Evolutionary conservation across 1,140 invertebrate species (phyloP), one percentile per base, ranked within the genome.

Genomic region (Zaprionus camerounensis): DNA sequence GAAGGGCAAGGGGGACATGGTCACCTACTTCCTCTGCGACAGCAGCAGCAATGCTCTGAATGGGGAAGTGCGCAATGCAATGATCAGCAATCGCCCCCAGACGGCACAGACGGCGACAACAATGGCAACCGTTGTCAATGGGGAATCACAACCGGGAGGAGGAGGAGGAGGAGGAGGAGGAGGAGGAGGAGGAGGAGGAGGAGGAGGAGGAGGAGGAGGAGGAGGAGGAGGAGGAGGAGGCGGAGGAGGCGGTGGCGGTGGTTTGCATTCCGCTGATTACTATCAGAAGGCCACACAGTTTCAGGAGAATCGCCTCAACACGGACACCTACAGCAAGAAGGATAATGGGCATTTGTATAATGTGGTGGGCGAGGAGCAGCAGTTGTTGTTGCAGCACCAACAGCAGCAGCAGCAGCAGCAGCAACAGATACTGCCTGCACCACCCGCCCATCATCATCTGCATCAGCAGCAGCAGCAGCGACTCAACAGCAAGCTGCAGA

Each of bases 1-100:
- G 0, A 98, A 98, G 93, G 97, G 97, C 3, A 98, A 98, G 93
- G 97, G 97, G 6, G 97, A 98, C 77, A 98, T 98, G 97, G 97
- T 97, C 1, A 98, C 98, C 0, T 98, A 98, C 92, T 98, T 98
- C 88, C 94, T 98, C 0, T 96, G 95, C 9, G 96, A 97, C 77
- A 93, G 81, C 38, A 72, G 67, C 38, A 91, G 78, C 63, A 92
- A 92, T 64, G 86, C 81, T 0, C 57, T 92, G 0, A 92, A 92
- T 70, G 90, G 91, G 0, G 92, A 92, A 51, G 88, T 92, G 22
- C 80, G 91, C 5, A 92, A 92, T 36, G 91, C 91, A 17, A 92
- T 92, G 91, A 74, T 88, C 6, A 66, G 66, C 55, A 85, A 71
- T 55, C 69, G 80, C 3, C 70, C 78, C 56, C n/a, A n/a, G n/a